phyloP scores from a whole-genome alignment of 2,113 vertebrate genomes.

The Eidolon helvum region DNA sequence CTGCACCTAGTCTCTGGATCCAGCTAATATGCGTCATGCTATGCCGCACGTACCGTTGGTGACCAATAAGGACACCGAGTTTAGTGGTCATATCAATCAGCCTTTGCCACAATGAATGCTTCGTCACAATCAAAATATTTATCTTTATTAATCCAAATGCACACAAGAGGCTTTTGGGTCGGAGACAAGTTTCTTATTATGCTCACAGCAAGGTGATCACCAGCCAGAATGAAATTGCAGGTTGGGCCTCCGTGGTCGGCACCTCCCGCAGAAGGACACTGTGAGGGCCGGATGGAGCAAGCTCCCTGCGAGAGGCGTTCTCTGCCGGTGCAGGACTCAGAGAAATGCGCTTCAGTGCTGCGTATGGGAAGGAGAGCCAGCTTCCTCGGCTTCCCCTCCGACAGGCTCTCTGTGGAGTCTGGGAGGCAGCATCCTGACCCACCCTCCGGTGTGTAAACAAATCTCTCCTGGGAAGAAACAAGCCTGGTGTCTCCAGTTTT shows the following conservation, averaged over 20 bases:
- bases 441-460: not conserved
- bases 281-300: not conserved
- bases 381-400: not conserved
- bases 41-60: too few species aligned
- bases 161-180: not conserved
- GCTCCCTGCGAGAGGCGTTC: not conserved
- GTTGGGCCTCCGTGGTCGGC: accelerated
- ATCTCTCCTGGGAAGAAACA: not conserved
- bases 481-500: not conserved
- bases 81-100: not conserved
- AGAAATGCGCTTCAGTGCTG: not conserved
- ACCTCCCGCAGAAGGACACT: not conserved
- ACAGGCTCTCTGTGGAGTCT: not conserved
- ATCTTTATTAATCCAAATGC: not conserved
- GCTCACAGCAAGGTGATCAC: not conserved
- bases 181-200: not conserved
- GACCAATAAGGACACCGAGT: not conserved
- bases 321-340: not conserved
- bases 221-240: not conserved
- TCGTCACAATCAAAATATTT: not conserved
- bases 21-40: accelerated
- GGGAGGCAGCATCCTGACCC: not conserved
- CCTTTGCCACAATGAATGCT: not conserved
- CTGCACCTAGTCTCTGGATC: too few species aligned
- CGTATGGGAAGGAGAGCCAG: too few species aligned